Base-by-base conservation (phyloP, 2,113 vertebrate species). In the Channa maculata region DNA sequence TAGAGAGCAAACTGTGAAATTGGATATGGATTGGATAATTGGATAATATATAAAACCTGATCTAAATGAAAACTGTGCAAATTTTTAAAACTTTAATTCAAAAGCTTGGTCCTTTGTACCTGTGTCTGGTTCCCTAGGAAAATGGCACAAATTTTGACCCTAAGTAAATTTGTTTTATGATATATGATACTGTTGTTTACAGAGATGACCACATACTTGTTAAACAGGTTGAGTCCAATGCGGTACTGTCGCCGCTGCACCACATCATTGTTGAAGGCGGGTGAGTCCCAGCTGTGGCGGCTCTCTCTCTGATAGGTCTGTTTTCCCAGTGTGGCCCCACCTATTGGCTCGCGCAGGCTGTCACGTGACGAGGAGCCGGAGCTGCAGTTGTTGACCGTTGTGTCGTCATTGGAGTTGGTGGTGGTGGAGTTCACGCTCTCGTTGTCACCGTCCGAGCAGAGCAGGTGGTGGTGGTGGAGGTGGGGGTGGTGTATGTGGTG, bases 141-240 rank as follows among this genome's bases (percentile, higher is more conserved):
- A 24, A 24, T 24, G 24, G 24, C 24, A 24, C 24, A 24, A 24
- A 24, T 24, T 24, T 24, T 24, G 24, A 24, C 24, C 24, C 24
- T 24, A 24, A 24, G 24, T 1, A 24, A 24, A 24, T 24, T 24
- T 24, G 24, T 24, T 24, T 24, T 24, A 24, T 24, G 24, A 24
- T 24, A 24, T 24, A 24, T 24, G 24, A 24, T 24, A 24, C 24
- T 24, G 24, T 24, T 33, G 8, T 48, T 48, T 38, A 54, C 53
- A 48, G 43, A 52, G 1, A 24, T 24, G 24, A 24, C 24, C 6
- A 41, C 57, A 4, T 86, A 97, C 96, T 97, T 97, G 93, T 97
- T 97, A 77, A 97, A 97, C 54, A 97, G 95, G 91, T 97, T 97
- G 88, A 97, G 95, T 83, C 96, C 96, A 1, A 97, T 97, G 83